Evolutionary conservation across 2,888 invertebrate genomes (phyloP), one percentile per base, ranked within the genome.

Genomic region (Callosobruchus maculatus): DNA sequence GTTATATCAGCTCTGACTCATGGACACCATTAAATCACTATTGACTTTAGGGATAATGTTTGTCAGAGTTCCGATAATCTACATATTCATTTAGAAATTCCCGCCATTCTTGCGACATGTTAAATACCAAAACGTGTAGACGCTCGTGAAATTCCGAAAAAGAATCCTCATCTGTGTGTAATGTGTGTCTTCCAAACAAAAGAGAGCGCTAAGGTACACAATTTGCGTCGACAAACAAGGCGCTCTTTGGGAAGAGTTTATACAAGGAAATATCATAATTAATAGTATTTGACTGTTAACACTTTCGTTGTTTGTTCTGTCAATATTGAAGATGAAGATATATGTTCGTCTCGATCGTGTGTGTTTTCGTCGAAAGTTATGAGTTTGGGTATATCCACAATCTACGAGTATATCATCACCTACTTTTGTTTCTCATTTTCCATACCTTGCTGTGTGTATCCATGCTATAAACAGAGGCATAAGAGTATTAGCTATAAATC

Each of bases 271-370:
- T 75, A 78, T 80, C 79, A 81, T 82, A 81, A 81, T 80, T 78
- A 79, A 79, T 78, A 80, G 76, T 82, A 82, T 82, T 82, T 81
- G 81, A 82, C 82, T 81, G 81, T 83, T 83, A 82, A 83, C 83
- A 83, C 83, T 81, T 83, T 49, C 49, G 13, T 49, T 49, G 49
- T 49, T 77, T 75, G 75, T 73, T 74, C 76, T 74, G 75, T 75
- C 76, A 78, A 78, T 78, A 78, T 76, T 77, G 30, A 21, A 22
- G n/a, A 20, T 21, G 26, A n/a, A n/a, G n/a, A n/a, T n/a, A n/a
- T n/a, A n/a, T n/a, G n/a, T n/a, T n/a, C n/a, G 71, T 49, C 49
- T 49, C 49, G 49, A 49, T 49, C 49, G 49, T 49, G 49, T 49
- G 49, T 49, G 49, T 49, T 49, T 49, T 49, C 49, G 3, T 49